Evolutionary conservation across 2,797 vertebrate genomes (phyloP).

Genomic region (Notoglanidium macrostoma): DNA sequence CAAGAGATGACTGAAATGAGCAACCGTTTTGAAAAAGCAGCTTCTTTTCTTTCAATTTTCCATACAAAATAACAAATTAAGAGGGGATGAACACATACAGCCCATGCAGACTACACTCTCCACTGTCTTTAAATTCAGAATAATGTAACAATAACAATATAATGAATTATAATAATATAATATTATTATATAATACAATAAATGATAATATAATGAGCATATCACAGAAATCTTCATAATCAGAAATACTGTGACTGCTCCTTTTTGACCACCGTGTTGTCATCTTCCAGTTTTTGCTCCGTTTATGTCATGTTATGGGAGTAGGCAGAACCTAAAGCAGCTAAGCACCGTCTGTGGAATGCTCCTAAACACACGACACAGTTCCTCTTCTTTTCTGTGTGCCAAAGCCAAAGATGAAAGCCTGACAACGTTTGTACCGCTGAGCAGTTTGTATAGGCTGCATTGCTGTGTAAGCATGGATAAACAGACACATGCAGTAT

Average conservation of each 20-base stretch:
- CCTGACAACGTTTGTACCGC: conserved; percentile 26
- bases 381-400: conserved; percentile 7
- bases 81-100: neutral
- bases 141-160: no score
- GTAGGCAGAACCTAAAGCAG: neutral
- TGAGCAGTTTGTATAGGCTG: conserved; percentile 18
- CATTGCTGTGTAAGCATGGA: conserved; percentile 14
- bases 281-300: neutral
- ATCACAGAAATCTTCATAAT: neutral
- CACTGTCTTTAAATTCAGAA: neutral
- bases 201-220: no score
- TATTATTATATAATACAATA: no score
- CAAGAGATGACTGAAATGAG: neutral
- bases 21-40: neutral
- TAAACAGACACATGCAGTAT: conserved; percentile 28
- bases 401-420: conserved; percentile 30
- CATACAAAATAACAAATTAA: neutral
- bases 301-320: neutral
- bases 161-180: no score
- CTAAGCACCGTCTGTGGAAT: conserved; percentile 1
- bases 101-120: neutral
- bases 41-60: neutral
- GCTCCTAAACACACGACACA: conserved; percentile 13
- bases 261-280: neutral
- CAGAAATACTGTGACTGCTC: neutral